phyloP scores from a whole-genome alignment of 1,140 invertebrate species.

The Cotesia chilonis region DNA sequence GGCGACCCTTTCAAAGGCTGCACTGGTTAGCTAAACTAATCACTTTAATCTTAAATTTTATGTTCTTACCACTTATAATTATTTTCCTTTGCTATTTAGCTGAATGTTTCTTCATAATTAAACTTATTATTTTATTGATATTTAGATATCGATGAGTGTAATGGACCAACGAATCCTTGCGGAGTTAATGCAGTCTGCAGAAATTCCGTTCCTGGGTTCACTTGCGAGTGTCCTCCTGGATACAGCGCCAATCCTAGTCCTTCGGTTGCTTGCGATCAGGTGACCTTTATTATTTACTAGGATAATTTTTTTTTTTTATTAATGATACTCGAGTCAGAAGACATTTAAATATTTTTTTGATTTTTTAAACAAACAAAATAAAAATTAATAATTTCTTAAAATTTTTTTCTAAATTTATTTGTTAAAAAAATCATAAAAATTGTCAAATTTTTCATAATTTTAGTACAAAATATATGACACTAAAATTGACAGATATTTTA shows the following conservation, averaged over 20 bases:
- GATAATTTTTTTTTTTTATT: neutral
- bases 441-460: too few species aligned
- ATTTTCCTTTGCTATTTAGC: slow-evolving; percentile 30
- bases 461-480: too few species aligned
- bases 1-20: slow-evolving; percentile 86
- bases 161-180: slow-evolving; percentile 81
- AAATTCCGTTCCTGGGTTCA: slow-evolving; percentile 86
- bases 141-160: slow-evolving; percentile 90
- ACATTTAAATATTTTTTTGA: too few species aligned
- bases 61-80: slow-evolving; percentile 27
- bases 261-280: slow-evolving; percentile 86
- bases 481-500: too few species aligned
- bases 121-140: neutral
- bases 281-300: slow-evolving; percentile 51
- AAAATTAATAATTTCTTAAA: too few species aligned
- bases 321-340: neutral
- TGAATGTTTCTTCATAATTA: neutral
- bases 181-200: slow-evolving; percentile 87
- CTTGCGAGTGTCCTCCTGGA: slow-evolving; percentile 88
- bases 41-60: neutral
- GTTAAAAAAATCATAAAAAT: too few species aligned
- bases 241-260: slow-evolving; percentile 83
- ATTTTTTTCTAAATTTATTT: too few species aligned
- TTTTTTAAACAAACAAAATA: too few species aligned
- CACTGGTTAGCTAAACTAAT: slow-evolving; percentile 65